Evolutionary conservation across 2,888 invertebrate species (phyloP).

Genomic region (Spisula subtruncata): DNA sequence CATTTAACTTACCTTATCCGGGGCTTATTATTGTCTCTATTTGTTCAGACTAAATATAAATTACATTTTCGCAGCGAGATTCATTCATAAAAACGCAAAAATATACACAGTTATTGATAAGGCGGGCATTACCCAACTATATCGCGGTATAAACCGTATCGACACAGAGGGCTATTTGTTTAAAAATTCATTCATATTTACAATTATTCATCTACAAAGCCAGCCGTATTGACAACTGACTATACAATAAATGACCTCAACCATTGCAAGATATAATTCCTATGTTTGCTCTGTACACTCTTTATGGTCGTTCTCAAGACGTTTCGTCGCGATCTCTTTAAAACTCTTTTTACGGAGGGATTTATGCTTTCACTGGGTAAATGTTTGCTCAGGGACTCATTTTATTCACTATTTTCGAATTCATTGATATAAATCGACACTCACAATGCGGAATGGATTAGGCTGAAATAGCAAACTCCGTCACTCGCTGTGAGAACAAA

Average conservation of each 20-base stretch:
- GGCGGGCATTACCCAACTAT: constrained; percentile 9
- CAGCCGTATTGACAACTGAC: constrained; percentile 34
- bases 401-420: constrained; percentile 23
- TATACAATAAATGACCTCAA: constrained; percentile 24
- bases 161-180: constrained; percentile 39
- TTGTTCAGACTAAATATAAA: constrained; percentile 32
- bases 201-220: constrained; percentile 37
- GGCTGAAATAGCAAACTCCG: neutral
- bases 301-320: constrained; percentile 17
- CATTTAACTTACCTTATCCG: constrained; percentile 38
- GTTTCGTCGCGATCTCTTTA: constrained; percentile 28
- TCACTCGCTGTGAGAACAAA: constrained; percentile 3
- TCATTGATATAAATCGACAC: constrained; percentile 30
- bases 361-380: constrained; percentile 17
- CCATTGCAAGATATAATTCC: constrained; percentile 30
- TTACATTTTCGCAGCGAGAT: constrained; percentile 31
- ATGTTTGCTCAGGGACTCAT: constrained; percentile 47
- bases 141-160: neutral
- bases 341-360: constrained; percentile 34
- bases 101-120: constrained; percentile 29
- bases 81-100: constrained; percentile 41
- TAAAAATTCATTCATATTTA: constrained; percentile 45
- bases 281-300: constrained; percentile 28
- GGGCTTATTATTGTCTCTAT: constrained; percentile 13
- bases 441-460: constrained; percentile 7